These are phyloP conservation scores for Campoletis sonorensis DNA, from an alignment of 1,140 invertebrate species.

Conservation along the genomic window DNA sequence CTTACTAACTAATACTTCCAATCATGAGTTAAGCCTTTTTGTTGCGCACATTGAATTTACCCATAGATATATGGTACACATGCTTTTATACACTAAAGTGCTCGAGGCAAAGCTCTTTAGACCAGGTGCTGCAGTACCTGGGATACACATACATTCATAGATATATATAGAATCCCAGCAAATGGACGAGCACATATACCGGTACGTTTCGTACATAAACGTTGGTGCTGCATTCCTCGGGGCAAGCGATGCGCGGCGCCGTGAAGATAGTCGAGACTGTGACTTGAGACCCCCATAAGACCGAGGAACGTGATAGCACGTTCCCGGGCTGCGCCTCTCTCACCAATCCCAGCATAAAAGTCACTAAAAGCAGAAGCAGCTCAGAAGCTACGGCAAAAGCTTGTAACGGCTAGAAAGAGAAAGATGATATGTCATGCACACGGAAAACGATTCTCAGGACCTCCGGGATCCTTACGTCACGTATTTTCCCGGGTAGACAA, in stretches of 20 bases:
- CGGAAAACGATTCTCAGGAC: constrained; percentile 29
- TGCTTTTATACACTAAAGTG: background rate
- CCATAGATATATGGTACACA: background rate
- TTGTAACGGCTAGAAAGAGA: background rate
- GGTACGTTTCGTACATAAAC: constrained; percentile 38
- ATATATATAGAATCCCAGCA: background rate
- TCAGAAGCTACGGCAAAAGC: constrained; percentile 15
- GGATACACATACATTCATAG: background rate
- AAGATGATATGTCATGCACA: constrained; percentile 26
- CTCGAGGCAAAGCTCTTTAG: constrained; percentile 23
- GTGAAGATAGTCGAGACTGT: constrained; percentile 33
- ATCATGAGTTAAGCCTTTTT: background rate
- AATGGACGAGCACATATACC: constrained; percentile 24
- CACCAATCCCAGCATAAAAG: background rate
- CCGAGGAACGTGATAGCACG: constrained; percentile 47
- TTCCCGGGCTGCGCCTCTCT: constrained; percentile 24
- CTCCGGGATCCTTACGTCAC: background rate
- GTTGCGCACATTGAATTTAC: background rate
- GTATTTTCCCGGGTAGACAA: constrained; percentile 16
- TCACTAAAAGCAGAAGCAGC: constrained; percentile 31
- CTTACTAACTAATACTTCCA: too few relatives aligned
- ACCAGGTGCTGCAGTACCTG: constrained; percentile 45
- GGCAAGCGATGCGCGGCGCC: constrained; percentile 53
- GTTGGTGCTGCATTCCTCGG: constrained; percentile 53
- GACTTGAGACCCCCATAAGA: constrained; percentile 47